Evolutionary conservation across 2,113 vertebrate genomes (phyloP).

Genomic region (Gulo gulo): DNA sequence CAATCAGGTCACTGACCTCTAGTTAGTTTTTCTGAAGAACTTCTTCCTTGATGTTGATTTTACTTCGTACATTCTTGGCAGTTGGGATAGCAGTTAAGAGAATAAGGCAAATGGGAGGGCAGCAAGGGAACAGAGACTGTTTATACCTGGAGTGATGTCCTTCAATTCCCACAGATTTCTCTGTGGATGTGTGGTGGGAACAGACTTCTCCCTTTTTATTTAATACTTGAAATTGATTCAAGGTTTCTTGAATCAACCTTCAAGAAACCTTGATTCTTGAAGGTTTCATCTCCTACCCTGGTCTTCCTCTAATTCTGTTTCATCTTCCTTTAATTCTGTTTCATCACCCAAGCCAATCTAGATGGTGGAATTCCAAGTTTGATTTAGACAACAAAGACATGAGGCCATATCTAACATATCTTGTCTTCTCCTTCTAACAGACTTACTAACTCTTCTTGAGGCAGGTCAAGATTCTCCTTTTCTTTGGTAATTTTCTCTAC

Average conservation of each 20-base stretch:
- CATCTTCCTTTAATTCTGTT: background rate
- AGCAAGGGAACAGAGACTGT: background rate
- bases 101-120: background rate
- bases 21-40: background rate
- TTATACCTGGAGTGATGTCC: background rate
- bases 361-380: background rate
- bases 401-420: background rate
- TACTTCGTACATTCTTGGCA: background rate
- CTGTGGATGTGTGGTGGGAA: background rate
- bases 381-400: background rate
- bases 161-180: background rate
- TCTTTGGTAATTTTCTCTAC: background rate
- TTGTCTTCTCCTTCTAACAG: background rate
- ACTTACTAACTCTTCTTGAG: background rate
- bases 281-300: background rate
- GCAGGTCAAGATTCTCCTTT: background rate
- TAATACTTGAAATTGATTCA: too few species aligned
- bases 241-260: too few species aligned
- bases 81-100: background rate
- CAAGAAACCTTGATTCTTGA: too few species aligned
- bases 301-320: background rate
- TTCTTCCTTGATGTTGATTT: background rate
- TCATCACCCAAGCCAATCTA: background rate
- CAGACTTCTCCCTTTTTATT: background rate
- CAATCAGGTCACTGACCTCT: background rate